A percentile compares a stretch with the other conserved stretches of the same genome.
These are phyloP conservation scores for Agrochola litura DNA, from an alignment of 2,888 invertebrate species.

Conservation along the genomic window DNA sequence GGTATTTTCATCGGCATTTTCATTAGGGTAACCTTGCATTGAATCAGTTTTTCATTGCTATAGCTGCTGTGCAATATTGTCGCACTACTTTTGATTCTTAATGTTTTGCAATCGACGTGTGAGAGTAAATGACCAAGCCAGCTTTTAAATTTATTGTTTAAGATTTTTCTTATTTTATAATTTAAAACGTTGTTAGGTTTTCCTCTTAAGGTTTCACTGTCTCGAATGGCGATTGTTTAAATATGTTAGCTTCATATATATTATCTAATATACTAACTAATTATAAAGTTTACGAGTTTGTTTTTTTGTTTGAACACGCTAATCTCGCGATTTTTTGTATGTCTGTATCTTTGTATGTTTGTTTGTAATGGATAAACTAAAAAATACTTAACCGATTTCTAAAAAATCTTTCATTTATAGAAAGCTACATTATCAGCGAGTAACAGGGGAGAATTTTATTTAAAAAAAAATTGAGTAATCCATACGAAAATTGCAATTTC, in stretches of 20 bases:
- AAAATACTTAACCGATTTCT: no score
- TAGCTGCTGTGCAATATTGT: neutral
- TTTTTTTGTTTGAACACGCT: no score
- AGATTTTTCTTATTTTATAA: neutral
- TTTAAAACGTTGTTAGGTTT: neutral
- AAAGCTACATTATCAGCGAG: no score
- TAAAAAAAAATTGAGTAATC: no score
- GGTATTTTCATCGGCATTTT: conserved; percentile 72
- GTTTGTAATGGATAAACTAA: no score
- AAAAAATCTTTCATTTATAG: no score
- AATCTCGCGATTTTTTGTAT: no score
- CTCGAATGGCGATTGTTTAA: neutral
- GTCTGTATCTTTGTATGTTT: no score
- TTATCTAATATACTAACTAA: no score
- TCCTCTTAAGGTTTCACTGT: neutral
- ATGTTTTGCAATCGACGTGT: neutral
- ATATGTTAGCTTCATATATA: neutral
- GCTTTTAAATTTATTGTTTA: neutral
- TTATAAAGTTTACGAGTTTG: no score
- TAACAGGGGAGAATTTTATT: no score
- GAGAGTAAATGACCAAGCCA: neutral
- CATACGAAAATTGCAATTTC: no score
- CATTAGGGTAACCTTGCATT: conserved; percentile 59
- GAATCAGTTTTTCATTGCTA: neutral
- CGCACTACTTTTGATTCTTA: neutral